Base-by-base conservation (phyloP, 2,888 invertebrate genomes). In the Schrankia costaestrigalis region DNA sequence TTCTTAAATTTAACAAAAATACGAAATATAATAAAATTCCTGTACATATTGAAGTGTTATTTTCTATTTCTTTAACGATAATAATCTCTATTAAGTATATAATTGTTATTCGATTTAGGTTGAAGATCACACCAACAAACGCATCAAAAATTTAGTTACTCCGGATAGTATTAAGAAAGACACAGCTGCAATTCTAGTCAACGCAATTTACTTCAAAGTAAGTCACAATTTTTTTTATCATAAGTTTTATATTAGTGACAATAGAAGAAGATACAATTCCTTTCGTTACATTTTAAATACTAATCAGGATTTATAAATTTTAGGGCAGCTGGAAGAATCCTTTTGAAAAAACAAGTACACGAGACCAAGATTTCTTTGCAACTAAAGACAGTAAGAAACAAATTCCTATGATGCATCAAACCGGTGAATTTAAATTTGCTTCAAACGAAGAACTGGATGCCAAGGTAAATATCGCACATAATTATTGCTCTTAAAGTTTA, bases 181-280 rank as follows among this genome's bases (percentile, higher is more conserved):
- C 0, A 94, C 95, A 0, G 83, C 90, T 23, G 78, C 93, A 43
- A 90, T 96, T 1, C 88, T 97, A 3, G 91, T 95, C 1, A 97
- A 95, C 71, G 96, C 95, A 0, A 90, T 97, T 25, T 95, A 96
- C 68, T 97, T 97, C 78, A 95, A 95, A 84, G 90, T 89, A 59
- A 13, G 11, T 2, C 12, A n/a, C n/a, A n/a, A n/a, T n/a, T n/a
- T n/a, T n/a, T n/a, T n/a, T n/a, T n/a, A n/a, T n/a, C n/a, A n/a
- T n/a, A n/a, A n/a, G n/a, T n/a, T n/a, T n/a, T n/a, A n/a, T n/a
- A n/a, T n/a, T n/a, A n/a, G n/a, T n/a, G n/a, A n/a, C n/a, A n/a
- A n/a, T n/a, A n/a, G n/a, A n/a, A n/a, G n/a, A n/a, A n/a, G n/a
- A n/a, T n/a, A n/a, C n/a, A n/a, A n/a, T n/a, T n/a, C n/a, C n/a